Percentiles rank a stretch among this genome's conserved stretches.
Conservation (phyloP, 2,113 vertebrate genomes). For the Anser cygnoides region DNA sequence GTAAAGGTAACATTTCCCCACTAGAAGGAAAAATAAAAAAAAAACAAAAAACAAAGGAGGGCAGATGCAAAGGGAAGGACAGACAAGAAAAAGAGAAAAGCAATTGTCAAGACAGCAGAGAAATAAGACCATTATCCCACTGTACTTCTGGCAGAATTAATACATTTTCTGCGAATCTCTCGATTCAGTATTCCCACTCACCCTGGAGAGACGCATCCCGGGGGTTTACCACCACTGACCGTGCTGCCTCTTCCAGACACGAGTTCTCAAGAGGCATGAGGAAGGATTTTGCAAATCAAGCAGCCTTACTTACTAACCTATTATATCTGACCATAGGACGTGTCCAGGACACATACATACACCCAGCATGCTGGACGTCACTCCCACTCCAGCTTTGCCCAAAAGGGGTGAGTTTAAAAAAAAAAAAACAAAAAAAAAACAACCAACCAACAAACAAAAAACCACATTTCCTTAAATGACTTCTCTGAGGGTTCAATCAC, state of each 20-base stretch:
- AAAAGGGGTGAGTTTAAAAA: not conserved
- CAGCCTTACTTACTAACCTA: not conserved
- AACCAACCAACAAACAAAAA: too few species aligned
- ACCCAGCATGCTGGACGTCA: not conserved
- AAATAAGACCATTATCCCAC: slow-evolving; percentile 49
- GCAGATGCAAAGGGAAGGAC: slow-evolving; percentile 68
- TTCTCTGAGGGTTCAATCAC: not conserved
- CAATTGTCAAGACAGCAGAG: slow-evolving; percentile 69
- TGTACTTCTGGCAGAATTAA: slow-evolving; percentile 11
- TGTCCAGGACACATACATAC: not conserved
- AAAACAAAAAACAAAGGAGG: slow-evolving; percentile 65
- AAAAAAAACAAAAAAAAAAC: too few species aligned
- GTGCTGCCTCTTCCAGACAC: not conserved
- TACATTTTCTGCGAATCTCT: not conserved
- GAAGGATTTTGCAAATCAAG: not conserved
- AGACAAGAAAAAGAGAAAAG: slow-evolving; percentile 72
- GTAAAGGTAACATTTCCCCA: slow-evolving; percentile 77
- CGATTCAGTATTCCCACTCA: not conserved
- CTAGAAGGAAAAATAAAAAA: slow-evolving; percentile 70
- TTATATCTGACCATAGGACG: not conserved
- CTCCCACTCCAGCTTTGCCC: not conserved
- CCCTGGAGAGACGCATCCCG: not conserved
- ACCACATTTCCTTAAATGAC: not conserved
- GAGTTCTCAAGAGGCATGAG: not conserved
- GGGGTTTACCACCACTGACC: not conserved